Evolutionary conservation across 1,140 invertebrate genomes (phyloP).

Genomic region (Scylla paramamosain): DNA sequence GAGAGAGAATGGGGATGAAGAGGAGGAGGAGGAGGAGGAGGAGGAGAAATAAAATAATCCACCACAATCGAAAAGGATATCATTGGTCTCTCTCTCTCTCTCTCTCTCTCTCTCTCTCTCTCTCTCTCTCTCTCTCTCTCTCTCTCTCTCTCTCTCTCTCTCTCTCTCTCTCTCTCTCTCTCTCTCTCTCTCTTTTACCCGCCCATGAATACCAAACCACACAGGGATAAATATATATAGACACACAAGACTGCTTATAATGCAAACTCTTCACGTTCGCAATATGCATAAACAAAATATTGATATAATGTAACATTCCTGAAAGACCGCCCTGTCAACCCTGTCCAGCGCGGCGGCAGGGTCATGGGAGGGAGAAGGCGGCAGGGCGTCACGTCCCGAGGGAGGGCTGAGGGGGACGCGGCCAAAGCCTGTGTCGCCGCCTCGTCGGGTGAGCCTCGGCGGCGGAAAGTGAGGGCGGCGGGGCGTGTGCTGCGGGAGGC

Average conservation of each 20-base stretch:
- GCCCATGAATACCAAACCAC: background rate
- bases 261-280: background rate
- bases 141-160: too few species aligned
- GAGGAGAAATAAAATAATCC: background rate
- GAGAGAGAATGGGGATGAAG: background rate
- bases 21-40: background rate
- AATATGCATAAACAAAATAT: conserved; percentile 10
- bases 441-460: background rate
- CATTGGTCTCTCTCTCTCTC: background rate
- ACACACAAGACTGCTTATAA: background rate
- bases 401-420: background rate
- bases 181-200: background rate
- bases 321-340: background rate
- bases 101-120: too few species aligned
- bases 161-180: too few species aligned
- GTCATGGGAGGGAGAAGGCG: background rate
- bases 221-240: background rate
- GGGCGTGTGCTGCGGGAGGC: background rate
- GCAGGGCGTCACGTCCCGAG: background rate
- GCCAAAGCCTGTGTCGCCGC: too few species aligned
- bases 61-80: background rate
- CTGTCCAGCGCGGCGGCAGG: background rate
- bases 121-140: background rate
- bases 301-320: background rate
- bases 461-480: background rate